Base-by-base conservation (phyloP, 2,888 invertebrate genomes). In the Hedya salicella region DNA sequence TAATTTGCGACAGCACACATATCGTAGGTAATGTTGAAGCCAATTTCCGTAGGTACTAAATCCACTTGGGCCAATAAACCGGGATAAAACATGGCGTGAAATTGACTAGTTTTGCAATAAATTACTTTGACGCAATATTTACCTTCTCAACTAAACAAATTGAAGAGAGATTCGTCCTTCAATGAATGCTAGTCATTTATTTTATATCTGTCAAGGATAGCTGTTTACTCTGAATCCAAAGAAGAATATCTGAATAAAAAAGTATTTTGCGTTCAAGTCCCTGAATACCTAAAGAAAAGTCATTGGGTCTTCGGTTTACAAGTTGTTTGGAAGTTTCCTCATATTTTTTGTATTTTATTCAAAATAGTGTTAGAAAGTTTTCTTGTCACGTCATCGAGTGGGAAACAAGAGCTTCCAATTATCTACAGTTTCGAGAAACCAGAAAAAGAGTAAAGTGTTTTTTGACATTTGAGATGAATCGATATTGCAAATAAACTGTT, bases 141-240 rank as follows among this genome's bases (percentile, higher is more conserved):
- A 36, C 19, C 39, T 16, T 46, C 52, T 52, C 42, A 62, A 50
- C 14, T 32, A 62, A 52, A 62, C 52, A 62, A 62, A 50, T 52
- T 52, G 36, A 14, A 50, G 17, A 30, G 40, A 9, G 42, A n/a
- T 21, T 32, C 14, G 21, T 32, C 17, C 11, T 52, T 14, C 53
- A 36, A 21, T 53, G 25, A 46, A 40, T 25, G 44, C 30, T 19
- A 11, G 16, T 17, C 46, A 39, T 54, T 62, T 25, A 11, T 56
- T 40, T 54, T 11, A 36, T 14, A 8, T 16, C 48, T 56, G 49
- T 40, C 62, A 30, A 63, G 52, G 21, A 48, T 6, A 13, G 30
- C 17, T 57, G 32, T 50, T 63, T 49, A 14, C 42, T 39, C 14
- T 9, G 17, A 53, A 54, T 40, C 16, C 36, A 56, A 52, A 36